Percentiles rank a stretch among this genome's conserved stretches.
phyloP scores from a whole-genome alignment of 2,797 vertebrate genomes.

The Sandelia bainsii region DNA sequence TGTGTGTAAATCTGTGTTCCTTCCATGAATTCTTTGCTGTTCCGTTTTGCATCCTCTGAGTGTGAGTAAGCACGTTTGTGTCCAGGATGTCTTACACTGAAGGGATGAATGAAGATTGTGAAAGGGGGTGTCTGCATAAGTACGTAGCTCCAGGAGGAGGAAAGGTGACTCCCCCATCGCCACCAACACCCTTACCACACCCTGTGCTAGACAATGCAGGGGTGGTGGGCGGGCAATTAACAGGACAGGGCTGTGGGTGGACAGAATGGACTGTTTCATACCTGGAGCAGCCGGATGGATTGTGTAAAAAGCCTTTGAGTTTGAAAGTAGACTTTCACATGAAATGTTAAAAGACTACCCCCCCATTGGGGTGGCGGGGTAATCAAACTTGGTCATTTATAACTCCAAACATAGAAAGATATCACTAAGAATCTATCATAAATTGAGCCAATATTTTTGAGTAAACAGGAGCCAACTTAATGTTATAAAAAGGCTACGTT shows the following conservation, averaged over 20 bases:
- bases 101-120: slow-evolving; percentile 44
- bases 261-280: slow-evolving; percentile 39
- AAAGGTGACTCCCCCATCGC: slow-evolving; percentile 10
- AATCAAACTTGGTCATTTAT: background rate
- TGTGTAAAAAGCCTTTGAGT: slow-evolving; percentile 29
- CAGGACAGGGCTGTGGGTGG: slow-evolving; percentile 25
- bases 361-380: background rate
- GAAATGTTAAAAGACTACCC: background rate
- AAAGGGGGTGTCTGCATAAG: slow-evolving; percentile 29
- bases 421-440: background rate
- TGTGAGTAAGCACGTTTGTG: slow-evolving; percentile 59
- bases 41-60: slow-evolving; percentile 52
- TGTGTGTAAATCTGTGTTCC: slow-evolving; percentile 64
- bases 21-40: slow-evolving; percentile 82
- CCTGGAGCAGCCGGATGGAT: slow-evolving; percentile 63
- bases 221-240: slow-evolving; percentile 27
- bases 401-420: slow-evolving; percentile 17
- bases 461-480: background rate
- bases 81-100: slow-evolving; percentile 53
- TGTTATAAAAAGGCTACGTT: slow-evolving; percentile 28
- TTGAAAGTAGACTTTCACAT: slow-evolving; percentile 46
- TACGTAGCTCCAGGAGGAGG: slow-evolving; percentile 32
- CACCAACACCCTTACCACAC: slow-evolving; percentile 20
- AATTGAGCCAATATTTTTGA: background rate
- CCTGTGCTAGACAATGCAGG: slow-evolving; percentile 70